Evolutionary conservation across 2,797 vertebrate genomes (phyloP).

Genomic region (Tympanoctomys barrerae): DNA sequence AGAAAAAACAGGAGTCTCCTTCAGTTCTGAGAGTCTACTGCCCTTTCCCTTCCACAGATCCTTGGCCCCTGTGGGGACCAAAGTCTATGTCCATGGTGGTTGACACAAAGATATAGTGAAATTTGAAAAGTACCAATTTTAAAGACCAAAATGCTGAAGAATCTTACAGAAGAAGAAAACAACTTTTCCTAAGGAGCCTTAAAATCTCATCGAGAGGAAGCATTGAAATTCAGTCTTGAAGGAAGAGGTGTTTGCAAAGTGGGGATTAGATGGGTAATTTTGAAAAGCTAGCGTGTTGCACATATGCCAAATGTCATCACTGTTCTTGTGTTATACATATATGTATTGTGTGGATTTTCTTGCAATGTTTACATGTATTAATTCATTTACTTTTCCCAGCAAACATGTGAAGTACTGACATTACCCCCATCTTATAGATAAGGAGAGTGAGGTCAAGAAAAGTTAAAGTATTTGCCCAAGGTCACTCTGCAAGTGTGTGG

Average conservation of each 20-base stretch:
- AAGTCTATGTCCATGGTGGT: not conserved
- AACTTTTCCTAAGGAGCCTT: not conserved
- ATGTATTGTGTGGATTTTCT: not conserved
- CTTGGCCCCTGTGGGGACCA: not conserved
- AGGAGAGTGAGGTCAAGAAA: not conserved
- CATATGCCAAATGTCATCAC: not conserved
- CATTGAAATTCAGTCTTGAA: not conserved
- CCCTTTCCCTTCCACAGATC: not conserved
- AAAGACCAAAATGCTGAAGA: not conserved
- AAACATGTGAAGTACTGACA: not conserved
- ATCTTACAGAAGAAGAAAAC: not conserved
- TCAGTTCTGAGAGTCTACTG: not conserved
- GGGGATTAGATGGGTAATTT: not conserved
- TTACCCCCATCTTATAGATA: not conserved
- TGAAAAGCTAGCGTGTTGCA: not conserved
- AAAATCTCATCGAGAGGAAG: conserved; percentile 2
- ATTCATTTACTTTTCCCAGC: not conserved
- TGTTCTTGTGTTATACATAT: not conserved
- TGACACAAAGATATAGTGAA: not conserved
- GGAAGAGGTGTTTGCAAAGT: not conserved
- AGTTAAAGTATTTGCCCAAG: not conserved
- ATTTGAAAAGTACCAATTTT: not conserved
- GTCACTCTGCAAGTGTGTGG: not conserved
- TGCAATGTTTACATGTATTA: not conserved
- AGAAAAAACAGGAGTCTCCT: not conserved